Evolutionary conservation across 2,113 vertebrate genomes (phyloP), one percentile per base, ranked within the genome.

Genomic region (Peucedramus taeniatus): DNA sequence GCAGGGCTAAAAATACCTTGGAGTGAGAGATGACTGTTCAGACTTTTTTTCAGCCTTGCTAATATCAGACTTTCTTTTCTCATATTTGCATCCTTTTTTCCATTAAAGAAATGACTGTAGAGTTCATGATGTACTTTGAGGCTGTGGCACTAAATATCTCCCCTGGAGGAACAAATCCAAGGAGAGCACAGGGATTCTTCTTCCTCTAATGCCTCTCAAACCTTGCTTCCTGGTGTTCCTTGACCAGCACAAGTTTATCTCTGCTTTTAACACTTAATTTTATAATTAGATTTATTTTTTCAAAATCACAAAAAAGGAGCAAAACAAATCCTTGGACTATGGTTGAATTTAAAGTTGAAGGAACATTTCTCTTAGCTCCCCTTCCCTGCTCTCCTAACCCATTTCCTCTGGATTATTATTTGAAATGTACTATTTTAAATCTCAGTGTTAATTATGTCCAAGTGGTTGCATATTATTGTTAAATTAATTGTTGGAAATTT

Each of bases 1-100:
- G 82, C 78, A 71, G 45, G 50, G 68, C 68, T 89, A 57, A 89
- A 95, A 94, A 91, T 89, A 91, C 59, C 14, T 0, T 26, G 0
- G n/a, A 7, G n/a, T 51, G 86, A 42, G 19, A 49, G 35, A 20
- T 89, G 91, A 77, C 54, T 65, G 63, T n/a, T 83, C 33, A 49
- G 7, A 40, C 21, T 40, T 37, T 37, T 83, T 87, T 51, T 91
- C 24, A 49, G 77, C 49, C 69, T 68, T 87, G 63, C 85, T 95
- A 91, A 95, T 94, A 17, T 61, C 27, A 60, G 87, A 65, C 65
- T 97, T 71, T 87, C 83, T 93, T 89, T 92, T 96, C 77, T 95
- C 42, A 1, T 44, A 33, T 82, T 69, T 37, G 42, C 30, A 45
- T 51, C 14, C 9, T 35, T 93, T 92, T 92, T 93, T 87, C 77